Evolutionary conservation across 1,140 invertebrate genomes (phyloP).

Genomic region (Coenobita brevimanus): DNA sequence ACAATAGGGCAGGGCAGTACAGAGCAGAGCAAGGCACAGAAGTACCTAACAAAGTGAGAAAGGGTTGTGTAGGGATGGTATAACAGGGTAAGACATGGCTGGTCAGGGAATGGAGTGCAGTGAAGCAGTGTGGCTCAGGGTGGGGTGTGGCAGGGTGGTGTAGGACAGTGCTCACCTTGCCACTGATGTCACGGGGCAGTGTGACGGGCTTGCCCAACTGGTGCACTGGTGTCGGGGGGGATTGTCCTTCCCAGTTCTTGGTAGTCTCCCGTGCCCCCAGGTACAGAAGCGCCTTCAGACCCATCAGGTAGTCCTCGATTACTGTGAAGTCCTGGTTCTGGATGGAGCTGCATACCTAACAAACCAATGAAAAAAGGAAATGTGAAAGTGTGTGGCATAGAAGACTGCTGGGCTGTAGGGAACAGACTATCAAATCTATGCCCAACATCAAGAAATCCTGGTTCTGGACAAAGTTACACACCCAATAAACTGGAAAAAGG

Average conservation of each 20-base stretch:
- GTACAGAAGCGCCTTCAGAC: conserved; percentile 92
- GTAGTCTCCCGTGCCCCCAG: conserved; percentile 80
- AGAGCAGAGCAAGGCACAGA: too few species aligned
- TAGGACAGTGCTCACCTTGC: conserved; percentile 75
- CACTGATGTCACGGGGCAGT: conserved; percentile 77
- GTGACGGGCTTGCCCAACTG: conserved; percentile 93
- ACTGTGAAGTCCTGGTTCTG: conserved; percentile 99
- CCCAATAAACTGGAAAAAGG: too few species aligned
- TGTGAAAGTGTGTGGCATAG: too few species aligned
- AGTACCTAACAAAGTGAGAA: too few species aligned
- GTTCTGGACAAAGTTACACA: too few species aligned
- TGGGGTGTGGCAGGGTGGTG: not conserved
- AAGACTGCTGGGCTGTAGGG: too few species aligned
- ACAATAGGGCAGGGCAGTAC: too few species aligned
- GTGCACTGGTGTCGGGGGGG: conserved; percentile 88
- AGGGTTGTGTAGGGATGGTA: too few species aligned
- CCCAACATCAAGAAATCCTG: too few species aligned
- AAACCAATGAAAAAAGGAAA: not conserved
- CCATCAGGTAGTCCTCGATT: conserved; percentile 93
- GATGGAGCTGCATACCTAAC: conserved; percentile 92
- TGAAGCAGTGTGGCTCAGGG: not conserved
- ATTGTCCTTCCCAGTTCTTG: conserved; percentile 92
- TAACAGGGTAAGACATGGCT: too few species aligned
- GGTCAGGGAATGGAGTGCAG: not conserved
- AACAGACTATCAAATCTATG: too few species aligned